phyloP scores from a whole-genome alignment of 64 coral and sea anemone species.

The Montipora foliosa region DNA sequence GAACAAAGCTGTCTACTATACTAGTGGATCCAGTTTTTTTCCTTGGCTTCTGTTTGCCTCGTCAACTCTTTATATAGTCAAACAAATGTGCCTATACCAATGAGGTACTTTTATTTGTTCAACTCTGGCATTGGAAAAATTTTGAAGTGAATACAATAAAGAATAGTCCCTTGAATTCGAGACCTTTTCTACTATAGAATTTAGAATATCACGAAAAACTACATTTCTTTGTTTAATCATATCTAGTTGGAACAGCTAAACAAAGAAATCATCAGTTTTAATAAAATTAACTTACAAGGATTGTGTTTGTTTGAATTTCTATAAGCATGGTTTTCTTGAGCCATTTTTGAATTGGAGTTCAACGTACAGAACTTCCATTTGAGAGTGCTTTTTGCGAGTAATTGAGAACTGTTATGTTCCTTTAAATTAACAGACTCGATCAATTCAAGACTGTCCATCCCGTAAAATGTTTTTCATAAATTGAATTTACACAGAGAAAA shows the following conservation, averaged over 20 bases:
- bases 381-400: background rate
- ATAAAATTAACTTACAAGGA: background rate
- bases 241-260: background rate
- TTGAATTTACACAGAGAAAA: slow-evolving; percentile 52
- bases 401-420: background rate
- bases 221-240: background rate
- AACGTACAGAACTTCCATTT: background rate
- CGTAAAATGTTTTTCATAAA: slow-evolving; percentile 34
- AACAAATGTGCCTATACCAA: no score
- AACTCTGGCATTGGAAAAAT: slow-evolving; percentile 3
- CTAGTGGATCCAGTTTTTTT: no score
- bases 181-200: background rate
- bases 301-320: background rate
- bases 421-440: background rate
- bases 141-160: background rate
- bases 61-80: no score
- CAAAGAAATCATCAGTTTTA: background rate
- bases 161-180: background rate
- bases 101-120: no score
- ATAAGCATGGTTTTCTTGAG: background rate
- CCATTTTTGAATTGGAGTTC: background rate
- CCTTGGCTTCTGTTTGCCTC: no score
- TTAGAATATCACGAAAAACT: background rate
- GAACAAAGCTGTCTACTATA: no score
- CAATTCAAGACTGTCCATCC: background rate